Base-by-base conservation (phyloP, 1,140 invertebrate genomes). In the Fragariocoptes setiger region DNA sequence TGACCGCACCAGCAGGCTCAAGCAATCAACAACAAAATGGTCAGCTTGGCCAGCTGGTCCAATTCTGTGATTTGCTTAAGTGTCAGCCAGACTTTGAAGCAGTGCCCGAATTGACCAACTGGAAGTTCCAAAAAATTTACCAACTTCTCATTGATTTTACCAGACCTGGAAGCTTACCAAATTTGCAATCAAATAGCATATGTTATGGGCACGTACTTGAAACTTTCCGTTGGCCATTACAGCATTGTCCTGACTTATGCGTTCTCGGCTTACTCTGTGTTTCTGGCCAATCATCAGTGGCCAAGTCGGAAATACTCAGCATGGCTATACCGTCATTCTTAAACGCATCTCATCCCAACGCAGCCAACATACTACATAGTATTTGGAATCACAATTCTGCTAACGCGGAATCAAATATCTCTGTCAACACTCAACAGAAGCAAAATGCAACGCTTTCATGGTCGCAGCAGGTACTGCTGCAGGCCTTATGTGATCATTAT, bases 401-500 rank as follows among this genome's bases (percentile, higher is more conserved):
- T 48, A 62, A n/a, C 14, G 19, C 5, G 16, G 19, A 39, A 16
- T 5, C 8, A 35, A 35, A 21, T 16, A n/a, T 18, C 38, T 8
- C 38, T 13, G 13, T 19, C 17, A n/a, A n/a, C n/a, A 31, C 25
- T 8, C 25, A 31, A 31, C 25, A 31, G 8, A 31, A 31, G 25
- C 25, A 8, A 31, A 31, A 31, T 31, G n/a, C 25, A 8, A 8
- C 25, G 8, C 25, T 31, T 8, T 8, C 25, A 19, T 47, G 36
- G 39, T 42, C 41, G n/a, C 43, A 37, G 36, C 20, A 41, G 41
- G 41, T 44, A 16, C 40, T 42, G 38, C 46, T 49, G 72, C 77
- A 83, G 49, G 69, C 82, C 0, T 94, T 95, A 85, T 78, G 79
- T 2, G 85, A 94, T 42, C 94, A 83, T 80, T 94, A 92, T 55